Conservation (phyloP, 2,888 invertebrate species). For the Tromatobia lineatoria region DNA sequence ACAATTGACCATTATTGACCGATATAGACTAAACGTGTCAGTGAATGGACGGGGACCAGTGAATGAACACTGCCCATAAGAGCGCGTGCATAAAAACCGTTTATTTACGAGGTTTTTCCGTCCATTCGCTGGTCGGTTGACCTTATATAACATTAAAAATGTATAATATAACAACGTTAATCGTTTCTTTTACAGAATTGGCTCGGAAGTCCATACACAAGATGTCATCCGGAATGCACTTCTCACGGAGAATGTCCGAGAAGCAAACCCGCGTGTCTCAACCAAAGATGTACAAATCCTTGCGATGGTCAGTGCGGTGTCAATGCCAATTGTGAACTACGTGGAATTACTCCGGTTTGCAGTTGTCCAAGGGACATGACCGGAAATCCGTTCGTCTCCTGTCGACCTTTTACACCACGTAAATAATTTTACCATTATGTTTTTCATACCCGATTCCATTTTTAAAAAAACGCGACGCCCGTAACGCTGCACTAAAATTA, state of each 20-base stretch:
- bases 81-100: too few relatives aligned
- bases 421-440: constrained; percentile 89
- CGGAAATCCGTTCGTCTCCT: constrained; percentile 93
- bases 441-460: constrained; percentile 1
- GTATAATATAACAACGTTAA: not conserved
- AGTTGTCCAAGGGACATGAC: constrained; percentile 95
- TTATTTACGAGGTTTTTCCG: too few relatives aligned
- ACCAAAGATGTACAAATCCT: constrained; percentile 93
- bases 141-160: too few relatives aligned
- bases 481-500: too few relatives aligned
- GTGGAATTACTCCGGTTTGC: constrained; percentile 93
- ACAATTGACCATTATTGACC: too few relatives aligned
- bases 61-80: too few relatives aligned
- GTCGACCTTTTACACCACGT: constrained; percentile 93
- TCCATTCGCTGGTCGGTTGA: too few relatives aligned
- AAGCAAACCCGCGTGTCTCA: constrained; percentile 92
- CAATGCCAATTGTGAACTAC: constrained; percentile 92
- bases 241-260: constrained; percentile 93
- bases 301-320: constrained; percentile 93
- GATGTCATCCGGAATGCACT: constrained; percentile 93
- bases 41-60: too few relatives aligned
- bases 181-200: constrained; percentile 87
- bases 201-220: constrained; percentile 91
- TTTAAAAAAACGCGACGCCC: too few relatives aligned
- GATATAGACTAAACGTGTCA: too few relatives aligned